Base-by-base conservation (phyloP, 1,140 invertebrate species). In the Asbolus verrucosus region DNA sequence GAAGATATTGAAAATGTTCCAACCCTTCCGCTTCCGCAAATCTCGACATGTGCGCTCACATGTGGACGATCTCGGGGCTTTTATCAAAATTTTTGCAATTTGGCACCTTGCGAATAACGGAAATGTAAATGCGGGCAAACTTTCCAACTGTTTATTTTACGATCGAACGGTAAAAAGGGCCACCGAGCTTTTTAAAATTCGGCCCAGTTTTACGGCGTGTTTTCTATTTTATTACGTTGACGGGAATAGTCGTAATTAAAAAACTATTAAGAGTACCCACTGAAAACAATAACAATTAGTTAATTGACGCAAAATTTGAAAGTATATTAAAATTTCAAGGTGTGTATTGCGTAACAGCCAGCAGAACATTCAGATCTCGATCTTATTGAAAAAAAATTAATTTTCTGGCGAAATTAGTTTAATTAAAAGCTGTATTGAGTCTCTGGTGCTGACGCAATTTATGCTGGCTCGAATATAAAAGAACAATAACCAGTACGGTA, bases 1-100 rank as follows among this genome's bases (percentile, higher is more conserved):
- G 73, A 74, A 74, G 69, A 71, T 74, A 74, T 74, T 74, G 60
- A 74, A 67, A 68, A 50, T 39, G 54, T 15, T 18, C 33, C 36
- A 70, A 72, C 69, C 69, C 73, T 74, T 74, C 73, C 73, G 73
- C 70, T 74, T 74, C 73, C 73, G 73, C 73, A 74, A 74, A 74
- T 72, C 72, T 74, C 69, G 67, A 74, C 69, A 67, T 71, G 67
- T 54, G 46, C 18, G 46, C 43, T 24, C 46, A 27, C 46, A 54
- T 54, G 46, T 54, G 46, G 11, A n/a, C n/a, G n/a, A n/a, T n/a
- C n/a, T n/a, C n/a, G 11, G 6, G 6, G 11, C 6, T 8, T 6
- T 36, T 36, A n/a, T 43, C 39, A 43, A 43, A 43, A 14, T 1
- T 43, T 43, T 36, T 36, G 33, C 33, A n/a, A 36, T 36, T 36